A percentile compares a stretch with the other conserved stretches of the same genome.
Evolutionary conservation across 92 coral and sea anemone species (phyloP).

Genomic region (Porites evermanni): DNA sequence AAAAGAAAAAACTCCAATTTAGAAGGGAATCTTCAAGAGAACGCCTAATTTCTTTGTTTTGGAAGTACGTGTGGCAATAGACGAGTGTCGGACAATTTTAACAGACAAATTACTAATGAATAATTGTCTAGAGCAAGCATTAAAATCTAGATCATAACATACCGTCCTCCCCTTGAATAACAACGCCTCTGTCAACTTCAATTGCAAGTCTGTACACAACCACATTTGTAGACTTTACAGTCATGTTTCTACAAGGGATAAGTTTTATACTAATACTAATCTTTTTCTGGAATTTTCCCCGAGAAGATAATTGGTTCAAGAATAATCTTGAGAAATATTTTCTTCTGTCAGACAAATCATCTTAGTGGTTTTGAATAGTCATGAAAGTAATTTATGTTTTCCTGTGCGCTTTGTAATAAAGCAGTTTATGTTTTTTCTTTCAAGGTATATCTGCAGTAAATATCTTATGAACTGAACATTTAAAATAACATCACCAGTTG

Average conservation of each 20-base stretch:
- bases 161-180: not conserved
- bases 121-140: not conserved
- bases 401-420: not conserved
- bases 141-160: not conserved
- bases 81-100: not conserved
- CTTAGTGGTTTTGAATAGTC: not conserved
- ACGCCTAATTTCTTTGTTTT: not conserved
- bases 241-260: not conserved
- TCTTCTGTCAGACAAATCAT: conserved; percentile 26
- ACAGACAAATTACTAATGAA: not conserved
- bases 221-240: no score
- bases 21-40: not conserved
- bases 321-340: conserved; percentile 25
- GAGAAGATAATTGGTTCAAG: conserved; percentile 3
- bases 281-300: not conserved
- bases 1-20: no score
- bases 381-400: not conserved
- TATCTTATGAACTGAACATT: not conserved
- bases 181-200: not conserved
- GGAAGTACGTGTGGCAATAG: not conserved
- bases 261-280: not conserved
- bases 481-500: not conserved
- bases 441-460: no score
- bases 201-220: no score
- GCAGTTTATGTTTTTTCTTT: not conserved